phyloP scores from a whole-genome alignment of 2,888 invertebrate species.

The Eupithecia tripunctaria region DNA sequence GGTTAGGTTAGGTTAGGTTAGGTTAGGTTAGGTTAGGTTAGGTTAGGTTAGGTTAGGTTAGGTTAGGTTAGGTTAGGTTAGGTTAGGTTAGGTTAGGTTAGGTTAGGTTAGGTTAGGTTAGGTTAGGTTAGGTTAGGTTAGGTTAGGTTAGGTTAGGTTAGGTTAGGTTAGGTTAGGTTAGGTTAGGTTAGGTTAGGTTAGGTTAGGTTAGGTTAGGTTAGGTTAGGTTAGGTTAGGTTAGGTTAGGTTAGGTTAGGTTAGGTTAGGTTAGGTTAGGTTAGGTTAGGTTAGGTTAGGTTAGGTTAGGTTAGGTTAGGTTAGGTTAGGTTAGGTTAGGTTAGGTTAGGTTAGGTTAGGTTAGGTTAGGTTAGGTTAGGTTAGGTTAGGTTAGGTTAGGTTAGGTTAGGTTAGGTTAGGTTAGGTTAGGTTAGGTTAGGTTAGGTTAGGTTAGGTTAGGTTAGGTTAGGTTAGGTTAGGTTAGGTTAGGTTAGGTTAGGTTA shows the following conservation, averaged over 20 bases:
- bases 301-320: constrained; percentile 17
- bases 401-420: constrained; percentile 1
- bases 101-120: constrained; percentile 40
- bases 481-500: constrained; percentile 17
- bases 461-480: constrained; percentile 18
- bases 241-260: constrained; percentile 24
- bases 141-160: constrained; percentile 40
- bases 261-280: constrained; percentile 22
- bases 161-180: constrained; percentile 20
- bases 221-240: constrained; percentile 20
- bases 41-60: constrained; percentile 37
- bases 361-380: constrained; percentile 4
- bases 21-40: constrained; percentile 41
- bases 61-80: constrained; percentile 42
- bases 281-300: no score
- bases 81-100: constrained; percentile 39
- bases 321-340: constrained; percentile 23
- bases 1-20: constrained; percentile 41
- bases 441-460: no score
- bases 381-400: constrained; percentile 2
- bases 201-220: constrained; percentile 21
- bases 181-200: constrained; percentile 18
- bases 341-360: not conserved
- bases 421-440: constrained; percentile 24
- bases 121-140: constrained; percentile 43